These are phyloP conservation scores for Chrysochloris asiatica DNA, from an alignment of 2,113 vertebrate genomes.

Conservation along the genomic window DNA sequence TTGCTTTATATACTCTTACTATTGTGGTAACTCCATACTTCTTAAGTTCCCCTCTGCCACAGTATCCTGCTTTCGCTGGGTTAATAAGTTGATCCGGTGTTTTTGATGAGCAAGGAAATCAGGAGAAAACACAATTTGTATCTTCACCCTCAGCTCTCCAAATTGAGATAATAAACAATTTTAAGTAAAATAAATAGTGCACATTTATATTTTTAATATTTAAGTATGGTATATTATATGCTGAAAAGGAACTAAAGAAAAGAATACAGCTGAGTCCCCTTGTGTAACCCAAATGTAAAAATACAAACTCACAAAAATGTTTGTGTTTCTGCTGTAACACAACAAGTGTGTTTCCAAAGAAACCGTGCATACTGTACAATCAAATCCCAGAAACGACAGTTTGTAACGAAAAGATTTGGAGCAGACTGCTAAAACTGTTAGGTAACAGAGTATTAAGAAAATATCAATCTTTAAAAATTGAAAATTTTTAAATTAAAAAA, in stretches of 20 bases:
- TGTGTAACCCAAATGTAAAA: neutral
- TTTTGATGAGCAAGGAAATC: too few relatives aligned
- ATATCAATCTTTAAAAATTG: neutral
- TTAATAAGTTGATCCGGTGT: too few relatives aligned
- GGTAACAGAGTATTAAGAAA: neutral
- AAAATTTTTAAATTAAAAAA: too few relatives aligned
- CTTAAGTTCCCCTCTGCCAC: too few relatives aligned
- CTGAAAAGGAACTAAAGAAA: neutral
- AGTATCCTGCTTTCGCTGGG: too few relatives aligned
- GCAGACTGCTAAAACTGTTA: too few relatives aligned
- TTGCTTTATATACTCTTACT: too few relatives aligned
- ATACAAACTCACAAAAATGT: neutral
- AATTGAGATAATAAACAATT: too few relatives aligned
- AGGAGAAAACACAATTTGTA: too few relatives aligned
- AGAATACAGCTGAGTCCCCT: neutral
- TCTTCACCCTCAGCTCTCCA: too few relatives aligned
- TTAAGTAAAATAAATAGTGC: neutral
- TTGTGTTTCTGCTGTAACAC: neutral
- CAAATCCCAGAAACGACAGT: neutral
- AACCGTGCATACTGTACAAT: neutral
- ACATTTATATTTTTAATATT: neutral
- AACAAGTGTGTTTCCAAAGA: neutral
- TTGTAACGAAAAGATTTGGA: neutral
- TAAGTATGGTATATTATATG: neutral
- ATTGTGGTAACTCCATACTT: too few relatives aligned